phyloP scores from a whole-genome alignment of 2,797 vertebrate species.

The Lutjanus argentimaculatus region DNA sequence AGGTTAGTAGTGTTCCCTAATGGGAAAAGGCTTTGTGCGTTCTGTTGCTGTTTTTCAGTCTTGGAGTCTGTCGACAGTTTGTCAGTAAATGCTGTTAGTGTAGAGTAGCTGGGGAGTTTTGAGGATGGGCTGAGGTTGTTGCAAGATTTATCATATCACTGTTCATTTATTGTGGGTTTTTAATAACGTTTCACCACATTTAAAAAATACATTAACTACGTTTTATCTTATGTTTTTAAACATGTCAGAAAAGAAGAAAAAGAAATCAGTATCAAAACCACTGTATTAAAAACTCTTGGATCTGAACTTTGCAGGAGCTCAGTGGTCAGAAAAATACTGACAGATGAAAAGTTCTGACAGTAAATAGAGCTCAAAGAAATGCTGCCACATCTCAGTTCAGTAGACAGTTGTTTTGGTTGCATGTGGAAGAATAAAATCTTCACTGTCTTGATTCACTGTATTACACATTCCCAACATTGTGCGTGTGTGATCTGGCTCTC shows the following conservation, averaged over 20 bases:
- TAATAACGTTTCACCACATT: neutral
- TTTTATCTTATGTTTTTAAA: neutral
- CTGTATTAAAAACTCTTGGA: no score
- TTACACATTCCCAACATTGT: neutral
- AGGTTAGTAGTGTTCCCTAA: neutral
- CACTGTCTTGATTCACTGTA: no score
- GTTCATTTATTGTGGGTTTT: neutral
- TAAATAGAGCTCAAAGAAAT: constrained; percentile 1
- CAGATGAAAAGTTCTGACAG: neutral
- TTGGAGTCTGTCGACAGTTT: neutral
- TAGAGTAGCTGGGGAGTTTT: neutral
- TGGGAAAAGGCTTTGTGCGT: neutral
- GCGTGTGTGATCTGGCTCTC: neutral
- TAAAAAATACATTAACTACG: neutral
- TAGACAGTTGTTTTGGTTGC: neutral
- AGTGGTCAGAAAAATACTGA: neutral
- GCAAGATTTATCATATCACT: neutral
- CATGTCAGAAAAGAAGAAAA: neutral
- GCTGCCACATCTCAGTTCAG: neutral
- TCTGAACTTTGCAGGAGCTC: neutral
- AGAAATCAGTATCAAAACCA: neutral
- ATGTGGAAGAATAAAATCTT: no score
- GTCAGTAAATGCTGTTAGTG: neutral
- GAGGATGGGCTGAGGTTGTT: neutral
- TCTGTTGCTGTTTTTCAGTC: neutral